A percentile compares a stretch with the other conserved stretches of the same genome.
Evolutionary conservation across 2,797 vertebrate species (phyloP).

Genomic region (Octomys mimax): DNA sequence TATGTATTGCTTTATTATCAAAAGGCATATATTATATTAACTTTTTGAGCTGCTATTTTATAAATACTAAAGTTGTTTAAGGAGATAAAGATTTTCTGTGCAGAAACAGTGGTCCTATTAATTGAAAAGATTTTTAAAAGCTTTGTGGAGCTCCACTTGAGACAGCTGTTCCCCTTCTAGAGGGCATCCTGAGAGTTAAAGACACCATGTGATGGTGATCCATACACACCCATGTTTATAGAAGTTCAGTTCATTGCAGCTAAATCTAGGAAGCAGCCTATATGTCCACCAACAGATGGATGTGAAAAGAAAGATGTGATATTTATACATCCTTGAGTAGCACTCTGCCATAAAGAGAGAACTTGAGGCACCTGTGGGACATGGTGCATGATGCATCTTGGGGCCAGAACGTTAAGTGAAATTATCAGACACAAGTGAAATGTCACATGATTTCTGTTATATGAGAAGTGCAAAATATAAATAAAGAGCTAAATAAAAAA

Average conservation of each 20-base stretch:
- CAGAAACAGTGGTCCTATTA: background rate
- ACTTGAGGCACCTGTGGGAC: background rate
- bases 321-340: background rate
- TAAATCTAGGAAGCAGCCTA: background rate
- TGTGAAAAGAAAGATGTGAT: background rate
- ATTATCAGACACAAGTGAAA: background rate
- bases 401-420: background rate
- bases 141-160: background rate
- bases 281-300: background rate
- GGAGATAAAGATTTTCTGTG: background rate
- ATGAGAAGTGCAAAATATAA: background rate
- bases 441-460: background rate
- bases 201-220: too few relatives aligned
- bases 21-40: background rate
- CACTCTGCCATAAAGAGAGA: background rate
- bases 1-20: background rate
- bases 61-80: background rate
- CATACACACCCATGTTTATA: background rate
- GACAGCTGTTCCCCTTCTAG: background rate
- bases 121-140: background rate
- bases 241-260: background rate
- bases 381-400: background rate
- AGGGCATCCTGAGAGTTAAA: background rate
- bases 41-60: background rate
- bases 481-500: background rate